These are phyloP conservation scores for Drosophila littoralis DNA, from an alignment of 1,140 invertebrate species.

Conservation along the genomic window DNA sequence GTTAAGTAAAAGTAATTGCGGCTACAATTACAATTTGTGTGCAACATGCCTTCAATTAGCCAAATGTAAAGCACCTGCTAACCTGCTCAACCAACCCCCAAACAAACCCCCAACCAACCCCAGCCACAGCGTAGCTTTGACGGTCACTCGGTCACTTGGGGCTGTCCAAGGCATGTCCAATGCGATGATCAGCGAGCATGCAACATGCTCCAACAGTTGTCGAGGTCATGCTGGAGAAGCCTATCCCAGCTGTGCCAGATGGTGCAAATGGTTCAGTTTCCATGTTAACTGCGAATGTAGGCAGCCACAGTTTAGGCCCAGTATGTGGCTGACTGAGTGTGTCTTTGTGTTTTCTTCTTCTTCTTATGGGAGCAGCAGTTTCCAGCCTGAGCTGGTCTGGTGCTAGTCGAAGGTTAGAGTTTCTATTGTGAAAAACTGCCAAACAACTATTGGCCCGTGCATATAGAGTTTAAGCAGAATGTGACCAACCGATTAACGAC, in stretches of 20 bases:
- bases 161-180: constrained; percentile 3
- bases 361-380: no score
- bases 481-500: constrained; percentile 52
- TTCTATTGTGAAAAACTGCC: neutral
- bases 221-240: constrained; percentile 1
- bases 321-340: no score
- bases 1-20: constrained; percentile 70
- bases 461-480: neutral
- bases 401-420: neutral
- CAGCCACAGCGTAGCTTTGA: no score
- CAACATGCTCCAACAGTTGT: constrained; percentile 23
- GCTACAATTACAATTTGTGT: constrained; percentile 17
- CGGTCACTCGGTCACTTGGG: constrained; percentile 22
- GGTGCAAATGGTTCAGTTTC: constrained; percentile 17
- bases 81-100: neutral
- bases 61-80: constrained; percentile 30
- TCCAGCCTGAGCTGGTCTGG: no score
- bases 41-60: constrained; percentile 45
- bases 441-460: neutral
- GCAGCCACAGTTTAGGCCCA: no score
- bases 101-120: no score
- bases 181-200: constrained; percentile 33
- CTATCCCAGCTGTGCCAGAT: constrained; percentile 5
- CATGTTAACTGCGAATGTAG: neutral
- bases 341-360: no score